phyloP scores from a whole-genome alignment of 2,888 invertebrate species.

The Parnassius orleans region DNA sequence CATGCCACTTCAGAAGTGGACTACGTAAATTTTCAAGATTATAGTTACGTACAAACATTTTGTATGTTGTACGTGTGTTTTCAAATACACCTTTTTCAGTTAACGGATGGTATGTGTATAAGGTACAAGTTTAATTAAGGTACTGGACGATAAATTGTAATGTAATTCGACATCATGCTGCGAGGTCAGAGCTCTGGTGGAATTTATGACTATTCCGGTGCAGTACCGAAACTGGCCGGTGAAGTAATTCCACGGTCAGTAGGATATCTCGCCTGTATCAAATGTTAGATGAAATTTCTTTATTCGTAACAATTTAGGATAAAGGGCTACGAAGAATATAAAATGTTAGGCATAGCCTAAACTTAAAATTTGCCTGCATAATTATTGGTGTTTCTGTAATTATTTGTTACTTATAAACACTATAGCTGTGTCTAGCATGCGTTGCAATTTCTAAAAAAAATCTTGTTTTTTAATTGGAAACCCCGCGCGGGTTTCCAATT shows the following conservation, averaged over 20 bases:
- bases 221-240: conserved; percentile 41
- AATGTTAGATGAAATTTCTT: conserved; percentile 2
- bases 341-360: too few species aligned
- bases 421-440: too few species aligned
- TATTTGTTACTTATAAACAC: too few species aligned
- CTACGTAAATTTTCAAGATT: too few species aligned
- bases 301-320: not conserved
- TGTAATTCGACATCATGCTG: conserved; percentile 66
- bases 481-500: too few species aligned
- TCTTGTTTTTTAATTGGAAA: too few species aligned
- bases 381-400: too few species aligned
- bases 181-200: conserved; percentile 38
- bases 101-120: conserved; percentile 17
- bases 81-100: not conserved
- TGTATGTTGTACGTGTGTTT: too few species aligned
- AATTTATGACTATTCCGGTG: conserved; percentile 49
- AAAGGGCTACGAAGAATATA: not conserved
- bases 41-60: too few species aligned
- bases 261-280: not conserved
- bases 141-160: conserved; percentile 42
- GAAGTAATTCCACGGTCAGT: conserved; percentile 9
- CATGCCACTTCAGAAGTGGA: too few species aligned
- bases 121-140: conserved; percentile 51
- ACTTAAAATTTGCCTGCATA: too few species aligned
- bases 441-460: too few species aligned